phyloP scores from a whole-genome alignment of 53 echinoderm and acorn worm species.

The Astropecten irregularis region DNA sequence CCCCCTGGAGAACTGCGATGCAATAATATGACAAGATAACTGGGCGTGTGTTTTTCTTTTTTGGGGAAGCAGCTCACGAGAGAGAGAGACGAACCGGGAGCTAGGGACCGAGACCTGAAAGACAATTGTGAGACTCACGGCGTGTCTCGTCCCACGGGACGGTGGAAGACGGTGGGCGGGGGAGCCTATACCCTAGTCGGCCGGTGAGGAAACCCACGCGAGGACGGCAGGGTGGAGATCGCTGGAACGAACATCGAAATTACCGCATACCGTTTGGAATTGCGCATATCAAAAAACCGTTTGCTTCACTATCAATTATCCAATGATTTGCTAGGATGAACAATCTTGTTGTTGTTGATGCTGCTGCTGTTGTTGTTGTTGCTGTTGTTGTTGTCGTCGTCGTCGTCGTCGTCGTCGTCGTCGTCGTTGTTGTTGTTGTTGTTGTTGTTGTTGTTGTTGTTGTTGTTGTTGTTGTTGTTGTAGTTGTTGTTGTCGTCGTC shows the following conservation, averaged over 20 bases:
- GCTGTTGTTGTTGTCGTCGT: conserved; percentile 14
- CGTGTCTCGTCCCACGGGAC: conserved; percentile 35
- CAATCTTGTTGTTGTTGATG: conserved; percentile 5
- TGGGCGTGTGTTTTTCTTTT: conserved; percentile 25
- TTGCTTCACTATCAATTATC: conserved; percentile 55
- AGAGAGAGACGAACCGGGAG: no score
- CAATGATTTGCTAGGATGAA: conserved; percentile 43
- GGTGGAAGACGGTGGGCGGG: background rate
- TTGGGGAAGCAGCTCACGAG: background rate
- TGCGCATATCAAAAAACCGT: conserved; percentile 42
- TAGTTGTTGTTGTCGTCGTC: background rate
- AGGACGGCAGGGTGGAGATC: no score
- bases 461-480: background rate
- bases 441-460: conserved; percentile 1
- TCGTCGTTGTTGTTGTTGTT: background rate
- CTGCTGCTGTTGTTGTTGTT: conserved; percentile 7
- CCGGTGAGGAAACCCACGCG: no score
- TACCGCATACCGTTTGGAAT: conserved; percentile 20
- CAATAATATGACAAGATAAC: conserved; percentile 27
- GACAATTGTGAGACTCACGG: no score
- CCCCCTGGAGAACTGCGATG: background rate
- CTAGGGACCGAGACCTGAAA: no score
- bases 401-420: background rate
- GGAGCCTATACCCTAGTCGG: no score
- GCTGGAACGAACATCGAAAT: no score